Conservation (phyloP, 2,888 invertebrate species). For the Oithona nana region DNA sequence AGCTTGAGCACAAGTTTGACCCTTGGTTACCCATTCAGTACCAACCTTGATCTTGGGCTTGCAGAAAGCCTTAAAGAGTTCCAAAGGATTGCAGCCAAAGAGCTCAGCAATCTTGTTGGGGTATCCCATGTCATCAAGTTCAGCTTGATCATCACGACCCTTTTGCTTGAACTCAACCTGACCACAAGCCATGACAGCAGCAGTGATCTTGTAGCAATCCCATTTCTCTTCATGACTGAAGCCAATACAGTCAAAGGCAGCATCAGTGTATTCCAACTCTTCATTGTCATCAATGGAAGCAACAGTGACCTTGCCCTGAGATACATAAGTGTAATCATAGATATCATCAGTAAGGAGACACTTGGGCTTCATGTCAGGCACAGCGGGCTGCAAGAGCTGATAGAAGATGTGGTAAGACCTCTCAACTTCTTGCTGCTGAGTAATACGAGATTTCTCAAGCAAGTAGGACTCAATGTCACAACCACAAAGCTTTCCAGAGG, state of each 20-base stretch:
- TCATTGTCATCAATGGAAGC: conserved; percentile 77
- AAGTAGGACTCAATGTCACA: conserved; percentile 99
- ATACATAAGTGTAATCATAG: conserved; percentile 65
- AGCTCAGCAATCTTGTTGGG: conserved; percentile 51
- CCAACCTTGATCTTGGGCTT: conserved; percentile 99
- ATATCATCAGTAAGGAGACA: conserved; percentile 50
- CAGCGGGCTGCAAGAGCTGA: conserved; percentile 37
- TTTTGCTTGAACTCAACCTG: conserved; percentile 99
- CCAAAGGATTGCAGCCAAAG: conserved; percentile 65
- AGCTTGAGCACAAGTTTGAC: conserved; percentile 51
- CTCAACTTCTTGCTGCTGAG: conserved; percentile 93
- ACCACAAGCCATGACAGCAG: conserved; percentile 99
- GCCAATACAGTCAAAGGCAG: conserved; percentile 97
- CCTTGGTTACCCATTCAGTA: conserved; percentile 96
- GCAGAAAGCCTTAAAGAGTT: conserved; percentile 81
- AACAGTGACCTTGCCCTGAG: conserved; percentile 82
- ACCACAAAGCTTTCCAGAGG: conserved; percentile 97
- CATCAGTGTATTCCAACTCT: conserved; percentile 66
- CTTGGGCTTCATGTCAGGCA: conserved; percentile 14
- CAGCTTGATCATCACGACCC: conserved; percentile 99
- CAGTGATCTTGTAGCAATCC: conserved; percentile 91
- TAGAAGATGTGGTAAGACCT: conserved; percentile 99
- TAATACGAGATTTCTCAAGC: conserved; percentile 99
- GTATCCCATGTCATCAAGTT: conserved; percentile 56
- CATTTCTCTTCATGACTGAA: conserved; percentile 92